Base-by-base conservation (phyloP, 2,113 vertebrate genomes). In the Typhlomys cinereus region DNA sequence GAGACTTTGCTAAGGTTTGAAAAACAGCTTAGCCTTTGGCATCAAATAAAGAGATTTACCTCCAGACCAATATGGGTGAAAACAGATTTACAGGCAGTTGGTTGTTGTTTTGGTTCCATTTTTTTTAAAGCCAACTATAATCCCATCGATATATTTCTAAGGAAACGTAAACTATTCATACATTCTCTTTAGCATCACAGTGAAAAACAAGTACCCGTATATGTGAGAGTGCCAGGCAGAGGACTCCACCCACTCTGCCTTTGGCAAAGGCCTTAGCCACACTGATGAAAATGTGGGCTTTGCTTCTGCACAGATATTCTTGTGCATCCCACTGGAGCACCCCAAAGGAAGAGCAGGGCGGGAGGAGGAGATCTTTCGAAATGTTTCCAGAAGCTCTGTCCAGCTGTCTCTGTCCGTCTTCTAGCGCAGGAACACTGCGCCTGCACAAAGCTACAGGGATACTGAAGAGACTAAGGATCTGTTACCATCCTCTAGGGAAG, bases 141-240 rank as follows among this genome's bases (percentile, higher is more conserved):
- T 86, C 64, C 88, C 89, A 85, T 90, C 88, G 71, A 23, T 93
- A 41, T 92, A 94, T 95, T 95, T 95, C 92, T 96, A 74, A 89
- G 80, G 89, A 94, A 96, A 93, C 95, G 95, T 96, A 96, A 96
- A 97, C 91, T 89, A 69, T 94, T 94, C 59, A 91, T 95, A 94
- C 80, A 96, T 97, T 97, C 88, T 95, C 71, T 94, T 93, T 87
- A 80, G 90, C 86, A 78, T 96, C 94, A 97, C 96, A 96, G 96
- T 96, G 96, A 95, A 95, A 92, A 96, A 94, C 90, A 94, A 95
- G 91, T 95, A 95, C 96, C 96, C 89, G 89, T 96, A 92, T 95
- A 66, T 94, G 90, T 95, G 93, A 62, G 29, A 94, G 93, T 89
- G 67, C n/a, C 91, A 86, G 64, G 85, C 87, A 82, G 73, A 84